Evolutionary conservation across 2,113 vertebrate genomes (phyloP).

Genomic region (Aegotheles bennettii): DNA sequence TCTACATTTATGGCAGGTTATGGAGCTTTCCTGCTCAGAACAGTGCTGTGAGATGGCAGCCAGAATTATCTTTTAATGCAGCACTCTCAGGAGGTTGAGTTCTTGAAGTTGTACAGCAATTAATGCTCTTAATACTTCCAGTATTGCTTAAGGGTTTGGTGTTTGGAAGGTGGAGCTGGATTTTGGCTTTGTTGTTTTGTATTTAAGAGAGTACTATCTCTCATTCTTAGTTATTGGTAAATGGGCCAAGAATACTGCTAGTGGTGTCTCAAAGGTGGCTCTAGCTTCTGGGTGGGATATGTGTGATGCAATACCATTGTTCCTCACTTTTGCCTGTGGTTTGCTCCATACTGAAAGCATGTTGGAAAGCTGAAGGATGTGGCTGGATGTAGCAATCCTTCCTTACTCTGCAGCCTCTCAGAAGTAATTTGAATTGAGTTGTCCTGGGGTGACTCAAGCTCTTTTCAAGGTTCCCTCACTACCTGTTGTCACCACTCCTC

Average conservation of each 20-base stretch:
- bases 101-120: constrained; percentile 3
- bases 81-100: not conserved
- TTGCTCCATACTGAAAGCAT: not conserved
- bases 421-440: not conserved
- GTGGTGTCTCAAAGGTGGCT: not conserved
- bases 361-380: not conserved
- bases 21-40: not conserved
- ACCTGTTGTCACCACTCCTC: not conserved
- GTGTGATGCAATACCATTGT: not conserved
- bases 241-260: not conserved
- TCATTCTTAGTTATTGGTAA: not conserved
- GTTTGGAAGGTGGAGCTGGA: not conserved
- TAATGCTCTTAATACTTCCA: not conserved
- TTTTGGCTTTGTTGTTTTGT: not conserved
- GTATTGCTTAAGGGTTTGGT: not conserved
- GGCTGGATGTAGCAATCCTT: not conserved
- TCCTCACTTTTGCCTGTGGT: not conserved
- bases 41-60: not conserved
- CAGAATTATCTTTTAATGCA: constrained; percentile 1
- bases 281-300: not conserved
- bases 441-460: not conserved
- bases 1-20: not conserved
- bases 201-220: not conserved
- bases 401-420: not conserved
- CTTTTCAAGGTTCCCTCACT: not conserved